These are phyloP conservation scores for Cephus nigrinus DNA, from an alignment of 2,888 invertebrate genomes.

Conservation along the genomic window DNA sequence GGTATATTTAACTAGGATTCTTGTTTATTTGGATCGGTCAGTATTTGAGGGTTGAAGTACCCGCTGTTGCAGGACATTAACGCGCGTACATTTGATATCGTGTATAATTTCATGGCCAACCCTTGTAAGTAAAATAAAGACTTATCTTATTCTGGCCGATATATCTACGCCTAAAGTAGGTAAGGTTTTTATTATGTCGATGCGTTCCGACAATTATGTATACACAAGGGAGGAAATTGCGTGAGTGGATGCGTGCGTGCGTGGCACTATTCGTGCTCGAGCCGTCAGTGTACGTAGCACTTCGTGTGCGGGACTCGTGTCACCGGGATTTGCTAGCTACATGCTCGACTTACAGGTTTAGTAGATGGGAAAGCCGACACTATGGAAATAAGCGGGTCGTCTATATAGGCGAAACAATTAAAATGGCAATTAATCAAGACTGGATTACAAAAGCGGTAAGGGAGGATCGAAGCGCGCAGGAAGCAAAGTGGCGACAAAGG, in stretches of 20 bases:
- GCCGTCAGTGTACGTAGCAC: neutral
- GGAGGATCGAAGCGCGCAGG: neutral
- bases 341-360: neutral
- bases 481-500: neutral
- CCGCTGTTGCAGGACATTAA: neutral
- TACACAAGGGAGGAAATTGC: neutral
- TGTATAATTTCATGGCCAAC: neutral
- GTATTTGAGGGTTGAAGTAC: neutral
- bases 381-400: neutral
- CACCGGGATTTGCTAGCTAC: neutral
- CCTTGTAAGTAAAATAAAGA: neutral
- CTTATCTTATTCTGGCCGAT: neutral
- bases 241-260: neutral
- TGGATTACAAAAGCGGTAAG: neutral
- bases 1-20: neutral
- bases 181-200: neutral
- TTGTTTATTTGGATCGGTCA: neutral
- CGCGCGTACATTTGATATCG: neutral
- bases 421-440: slow-evolving; percentile 28
- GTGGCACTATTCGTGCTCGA: neutral
- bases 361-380: neutral
- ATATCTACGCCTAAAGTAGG: neutral
- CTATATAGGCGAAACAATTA: slow-evolving; percentile 25
- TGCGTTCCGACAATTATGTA: neutral
- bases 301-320: neutral